phyloP scores from a whole-genome alignment of 2,113 vertebrate genomes.

The Potamarius usumacintae region DNA sequence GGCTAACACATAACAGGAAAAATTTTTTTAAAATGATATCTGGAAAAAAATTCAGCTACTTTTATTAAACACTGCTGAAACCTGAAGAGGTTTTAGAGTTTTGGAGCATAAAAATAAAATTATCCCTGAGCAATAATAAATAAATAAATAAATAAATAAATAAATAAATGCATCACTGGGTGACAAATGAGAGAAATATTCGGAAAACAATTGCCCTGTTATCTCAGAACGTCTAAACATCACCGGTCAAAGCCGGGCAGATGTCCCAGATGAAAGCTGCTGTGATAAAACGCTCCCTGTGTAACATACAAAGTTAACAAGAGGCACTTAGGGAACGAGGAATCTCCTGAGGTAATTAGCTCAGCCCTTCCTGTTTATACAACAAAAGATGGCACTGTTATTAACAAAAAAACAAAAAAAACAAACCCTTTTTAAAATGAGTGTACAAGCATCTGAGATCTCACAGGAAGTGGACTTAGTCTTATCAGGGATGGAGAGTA shows the following conservation, averaged over 20 bases:
- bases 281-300: background rate
- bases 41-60: background rate
- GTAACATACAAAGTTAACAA: background rate
- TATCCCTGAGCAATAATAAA: no score
- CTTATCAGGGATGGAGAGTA: conserved; percentile 63
- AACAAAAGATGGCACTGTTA: conserved; percentile 46
- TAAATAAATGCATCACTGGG: background rate
- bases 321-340: background rate
- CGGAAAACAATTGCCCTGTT: background rate
- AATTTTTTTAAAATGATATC: background rate
- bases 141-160: no score
- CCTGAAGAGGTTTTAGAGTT: background rate
- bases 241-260: background rate
- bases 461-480: conserved; percentile 61
- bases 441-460: conserved; percentile 64
- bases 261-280: background rate
- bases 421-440: conserved; percentile 57
- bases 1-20: background rate
- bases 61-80: background rate
- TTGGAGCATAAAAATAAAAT: background rate
- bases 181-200: background rate
- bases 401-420: conserved; percentile 29
- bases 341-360: conserved; percentile 53
- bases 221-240: background rate
- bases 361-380: conserved; percentile 75